A percentile compares a stretch with the other conserved stretches of the same genome.
These are phyloP conservation scores for Sinocyclocheilus rhinocerous DNA, from an alignment of 2,113 vertebrate genomes.

Conservation along the genomic window DNA sequence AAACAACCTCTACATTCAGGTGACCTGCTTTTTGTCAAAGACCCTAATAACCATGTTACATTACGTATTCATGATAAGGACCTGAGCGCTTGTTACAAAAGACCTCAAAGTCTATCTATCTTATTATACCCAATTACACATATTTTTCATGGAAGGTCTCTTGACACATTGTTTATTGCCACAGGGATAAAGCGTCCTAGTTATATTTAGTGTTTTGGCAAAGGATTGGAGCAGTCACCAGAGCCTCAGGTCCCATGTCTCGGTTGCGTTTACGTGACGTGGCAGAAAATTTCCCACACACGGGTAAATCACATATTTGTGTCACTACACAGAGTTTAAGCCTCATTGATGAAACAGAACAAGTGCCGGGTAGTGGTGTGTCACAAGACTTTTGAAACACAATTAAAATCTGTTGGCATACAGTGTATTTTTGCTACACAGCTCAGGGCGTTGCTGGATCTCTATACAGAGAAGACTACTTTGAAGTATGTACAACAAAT, in stretches of 20 bases:
- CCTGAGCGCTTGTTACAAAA: constrained; percentile 16
- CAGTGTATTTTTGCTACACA: constrained; percentile 15
- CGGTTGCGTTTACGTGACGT: constrained; percentile 34
- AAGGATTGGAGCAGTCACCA: constrained; percentile 22
- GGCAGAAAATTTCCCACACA: constrained; percentile 1
- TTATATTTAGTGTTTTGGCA: constrained; percentile 54
- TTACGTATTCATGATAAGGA: not conserved
- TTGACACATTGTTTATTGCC: constrained; percentile 44
- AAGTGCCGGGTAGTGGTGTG: constrained; percentile 10
- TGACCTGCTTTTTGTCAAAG: constrained; percentile 9
- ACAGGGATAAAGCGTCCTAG: constrained; percentile 46
- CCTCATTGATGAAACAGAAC: constrained; percentile 22
- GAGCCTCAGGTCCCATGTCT: constrained; percentile 25
- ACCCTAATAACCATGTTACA: not conserved
- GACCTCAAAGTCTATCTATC: constrained; percentile 24
- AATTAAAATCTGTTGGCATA: not conserved
- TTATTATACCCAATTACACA: constrained; percentile 14
- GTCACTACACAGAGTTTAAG: not conserved
- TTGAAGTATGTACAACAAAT: constrained; percentile 1
- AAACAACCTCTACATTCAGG: constrained; percentile 9
- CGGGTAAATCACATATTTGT: not conserved
- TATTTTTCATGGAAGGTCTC: constrained; percentile 11
- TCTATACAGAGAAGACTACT: not conserved
- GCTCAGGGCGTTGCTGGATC: not conserved
- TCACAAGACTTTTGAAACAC: not conserved